phyloP scores from a whole-genome alignment of 2,797 vertebrate genomes.

The Sylvilagus floridanus region DNA sequence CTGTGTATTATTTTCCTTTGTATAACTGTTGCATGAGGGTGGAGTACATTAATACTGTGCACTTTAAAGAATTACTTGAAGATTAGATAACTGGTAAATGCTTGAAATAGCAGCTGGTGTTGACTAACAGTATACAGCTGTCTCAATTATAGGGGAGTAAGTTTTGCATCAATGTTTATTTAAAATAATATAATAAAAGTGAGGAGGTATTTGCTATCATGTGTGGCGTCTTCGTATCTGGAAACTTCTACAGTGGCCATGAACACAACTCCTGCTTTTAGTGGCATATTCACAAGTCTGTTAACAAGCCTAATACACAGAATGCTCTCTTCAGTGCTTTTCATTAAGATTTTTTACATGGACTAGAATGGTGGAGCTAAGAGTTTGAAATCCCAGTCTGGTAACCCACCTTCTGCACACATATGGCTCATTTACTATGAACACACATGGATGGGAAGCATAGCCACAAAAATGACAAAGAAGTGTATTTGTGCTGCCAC shows the following conservation, averaged over 20 bases:
- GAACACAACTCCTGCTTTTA: not conserved
- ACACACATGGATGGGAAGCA: not conserved
- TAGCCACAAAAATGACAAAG: conserved; percentile 33
- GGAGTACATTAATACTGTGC: not conserved
- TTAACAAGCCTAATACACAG: not conserved
- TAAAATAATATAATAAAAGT: not conserved
- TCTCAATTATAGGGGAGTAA: not conserved
- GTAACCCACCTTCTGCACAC: not conserved
- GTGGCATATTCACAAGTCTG: not conserved
- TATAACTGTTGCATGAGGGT: not conserved
- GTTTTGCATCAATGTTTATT: not conserved
- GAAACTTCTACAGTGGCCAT: not conserved
- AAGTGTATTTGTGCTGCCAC: not conserved
- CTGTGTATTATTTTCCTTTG: not conserved
- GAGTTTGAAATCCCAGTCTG: not conserved
- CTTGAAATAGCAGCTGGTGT: not conserved
- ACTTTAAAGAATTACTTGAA: not conserved
- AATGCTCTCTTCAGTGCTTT: not conserved
- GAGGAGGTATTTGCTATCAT: not conserved
- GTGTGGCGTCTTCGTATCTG: not conserved
- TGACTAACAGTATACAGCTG: not conserved
- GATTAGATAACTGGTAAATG: not conserved
- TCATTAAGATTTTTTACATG: not conserved
- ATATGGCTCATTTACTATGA: conserved; percentile 37
- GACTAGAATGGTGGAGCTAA: not conserved